These are phyloP conservation scores for Chionis minor DNA, from an alignment of 2,113 vertebrate species.

Conservation along the genomic window DNA sequence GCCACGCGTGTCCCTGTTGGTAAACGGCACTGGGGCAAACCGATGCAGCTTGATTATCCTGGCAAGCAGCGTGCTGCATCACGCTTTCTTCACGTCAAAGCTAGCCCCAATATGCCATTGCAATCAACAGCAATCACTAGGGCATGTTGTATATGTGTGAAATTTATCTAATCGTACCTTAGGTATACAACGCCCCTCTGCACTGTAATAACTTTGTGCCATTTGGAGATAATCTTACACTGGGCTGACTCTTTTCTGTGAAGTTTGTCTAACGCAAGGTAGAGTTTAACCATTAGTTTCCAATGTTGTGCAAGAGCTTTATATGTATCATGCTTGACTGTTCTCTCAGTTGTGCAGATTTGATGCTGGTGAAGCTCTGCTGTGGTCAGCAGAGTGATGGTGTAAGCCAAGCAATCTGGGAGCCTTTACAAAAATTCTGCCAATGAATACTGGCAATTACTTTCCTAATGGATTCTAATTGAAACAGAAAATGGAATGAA, in stretches of 20 bases:
- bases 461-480: slow-evolving; percentile 17
- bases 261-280: neutral
- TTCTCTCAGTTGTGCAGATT: neutral
- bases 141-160: neutral
- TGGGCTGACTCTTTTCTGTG: neutral
- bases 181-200: neutral
- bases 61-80: too few species aligned
- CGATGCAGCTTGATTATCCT: neutral
- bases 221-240: neutral
- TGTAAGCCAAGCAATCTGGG: neutral
- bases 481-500: neutral
- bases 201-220: neutral
- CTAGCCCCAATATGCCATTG: neutral
- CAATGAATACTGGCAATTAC: neutral
- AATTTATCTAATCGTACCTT: neutral
- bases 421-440: neutral
- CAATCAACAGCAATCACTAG: neutral
- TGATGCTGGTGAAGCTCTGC: neutral
- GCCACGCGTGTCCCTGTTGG: neutral
- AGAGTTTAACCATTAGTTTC: neutral
- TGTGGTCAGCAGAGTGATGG: neutral
- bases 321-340: neutral
- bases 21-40: neutral
- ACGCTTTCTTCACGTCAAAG: neutral
- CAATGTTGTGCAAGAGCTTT: neutral